These are phyloP conservation scores for Microtus oregoni DNA, from an alignment of 2,113 vertebrate species.

Conservation along the genomic window DNA sequence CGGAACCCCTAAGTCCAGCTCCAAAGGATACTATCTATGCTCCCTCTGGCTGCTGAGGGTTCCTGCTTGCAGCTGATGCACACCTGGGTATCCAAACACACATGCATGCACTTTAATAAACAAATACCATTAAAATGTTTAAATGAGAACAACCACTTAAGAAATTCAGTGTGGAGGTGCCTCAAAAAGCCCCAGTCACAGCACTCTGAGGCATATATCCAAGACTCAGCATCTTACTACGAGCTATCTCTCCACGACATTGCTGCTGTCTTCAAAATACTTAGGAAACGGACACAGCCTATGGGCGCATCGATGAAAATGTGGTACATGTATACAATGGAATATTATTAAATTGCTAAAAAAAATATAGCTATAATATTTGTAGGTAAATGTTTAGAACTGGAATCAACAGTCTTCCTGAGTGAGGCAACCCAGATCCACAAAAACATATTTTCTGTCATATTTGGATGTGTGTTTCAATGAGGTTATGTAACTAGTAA, in stretches of 20 bases:
- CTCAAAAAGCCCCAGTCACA: not conserved
- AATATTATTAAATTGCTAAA: not conserved
- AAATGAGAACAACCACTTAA: not conserved
- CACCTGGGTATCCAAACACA: not conserved
- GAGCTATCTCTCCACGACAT: not conserved
- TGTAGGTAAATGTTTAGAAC: not conserved
- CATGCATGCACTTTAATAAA: not conserved
- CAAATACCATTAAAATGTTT: not conserved
- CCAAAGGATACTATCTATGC: not conserved
- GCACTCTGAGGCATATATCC: not conserved
- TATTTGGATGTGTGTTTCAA: not conserved
- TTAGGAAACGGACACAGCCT: not conserved
- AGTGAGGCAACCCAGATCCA: not conserved
- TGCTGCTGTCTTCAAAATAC: not conserved
- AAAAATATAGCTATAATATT: not conserved
- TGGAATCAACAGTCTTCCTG: not conserved
- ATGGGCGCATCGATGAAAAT: not conserved
- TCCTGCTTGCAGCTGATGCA: not conserved
- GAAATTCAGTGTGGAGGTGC: not conserved
- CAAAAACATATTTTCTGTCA: not conserved
- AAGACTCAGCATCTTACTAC: not conserved
- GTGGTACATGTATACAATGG: not conserved
- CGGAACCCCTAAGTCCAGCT: not conserved
- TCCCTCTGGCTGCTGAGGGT: not conserved
- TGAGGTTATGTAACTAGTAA: not conserved